Conservation (phyloP, 2,113 vertebrate genomes). For the Brachypodius melanocephalos region DNA sequence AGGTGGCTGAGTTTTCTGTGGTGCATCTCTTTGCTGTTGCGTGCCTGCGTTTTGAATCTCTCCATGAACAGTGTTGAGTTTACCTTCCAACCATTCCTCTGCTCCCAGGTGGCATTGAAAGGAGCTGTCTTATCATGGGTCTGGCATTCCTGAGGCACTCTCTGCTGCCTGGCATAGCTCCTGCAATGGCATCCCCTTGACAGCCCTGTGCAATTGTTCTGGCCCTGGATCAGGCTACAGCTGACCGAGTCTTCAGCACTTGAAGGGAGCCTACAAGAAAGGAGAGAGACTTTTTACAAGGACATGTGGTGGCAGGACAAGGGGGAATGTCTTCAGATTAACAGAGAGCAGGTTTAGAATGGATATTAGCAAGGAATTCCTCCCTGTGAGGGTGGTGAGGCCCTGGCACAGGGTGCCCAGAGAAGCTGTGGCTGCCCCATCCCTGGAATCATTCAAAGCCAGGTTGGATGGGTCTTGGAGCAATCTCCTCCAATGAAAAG, state of each 20-base stretch:
- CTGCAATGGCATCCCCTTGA: not conserved
- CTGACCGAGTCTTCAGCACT: not conserved
- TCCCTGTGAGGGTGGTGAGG: not conserved
- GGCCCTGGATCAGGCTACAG: not conserved
- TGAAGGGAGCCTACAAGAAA: not conserved
- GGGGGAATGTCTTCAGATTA: not conserved
- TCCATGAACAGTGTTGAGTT: rapidly evolving
- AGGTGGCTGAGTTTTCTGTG: not conserved
- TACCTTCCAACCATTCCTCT: not conserved
- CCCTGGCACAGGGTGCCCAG: not conserved
- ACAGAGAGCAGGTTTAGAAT: not conserved
- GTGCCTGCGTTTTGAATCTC: not conserved
- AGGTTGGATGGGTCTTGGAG: not conserved
- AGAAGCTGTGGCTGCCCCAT: not conserved
- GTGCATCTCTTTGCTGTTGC: not conserved
- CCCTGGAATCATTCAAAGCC: not conserved
- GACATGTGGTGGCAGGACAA: not conserved
- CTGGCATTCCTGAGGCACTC: not conserved
- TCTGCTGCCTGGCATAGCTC: not conserved
- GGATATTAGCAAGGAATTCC: not conserved
- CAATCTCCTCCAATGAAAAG: not conserved
- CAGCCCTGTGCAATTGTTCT: not conserved
- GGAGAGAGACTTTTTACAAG: not conserved
- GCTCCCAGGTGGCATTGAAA: not conserved
- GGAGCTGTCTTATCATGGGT: not conserved